Conservation (phyloP, 1,140 invertebrate genomes). For the Drosophila nasuta region DNA sequence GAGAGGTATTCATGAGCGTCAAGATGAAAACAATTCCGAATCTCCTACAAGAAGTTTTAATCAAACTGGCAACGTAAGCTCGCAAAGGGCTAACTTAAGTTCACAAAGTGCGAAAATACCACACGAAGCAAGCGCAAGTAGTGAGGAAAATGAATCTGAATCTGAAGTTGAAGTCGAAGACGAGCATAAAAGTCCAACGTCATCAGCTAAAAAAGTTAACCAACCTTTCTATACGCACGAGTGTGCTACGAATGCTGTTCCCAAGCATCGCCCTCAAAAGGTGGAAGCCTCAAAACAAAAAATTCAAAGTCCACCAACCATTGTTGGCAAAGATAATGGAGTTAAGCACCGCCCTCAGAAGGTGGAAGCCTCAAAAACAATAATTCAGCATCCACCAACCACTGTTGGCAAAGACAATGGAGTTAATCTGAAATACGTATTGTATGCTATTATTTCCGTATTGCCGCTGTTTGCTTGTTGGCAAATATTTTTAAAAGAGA, state of each 20-base stretch:
- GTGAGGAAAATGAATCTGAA: conserved; percentile 20
- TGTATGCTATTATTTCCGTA: conserved; percentile 1
- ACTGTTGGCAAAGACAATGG: not conserved
- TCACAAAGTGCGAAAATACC: not conserved
- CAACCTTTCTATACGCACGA: not conserved
- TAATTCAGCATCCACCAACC: not conserved
- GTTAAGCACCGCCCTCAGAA: not conserved
- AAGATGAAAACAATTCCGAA: not conserved
- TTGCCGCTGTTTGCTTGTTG: not conserved
- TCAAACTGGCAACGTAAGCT: not conserved
- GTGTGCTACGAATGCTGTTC: not conserved
- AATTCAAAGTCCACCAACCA: not conserved
- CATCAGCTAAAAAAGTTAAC: not conserved
- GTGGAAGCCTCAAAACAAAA: not conserved
- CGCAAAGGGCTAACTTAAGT: not conserved
- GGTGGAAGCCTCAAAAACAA: too few relatives aligned
- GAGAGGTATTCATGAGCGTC: not conserved
- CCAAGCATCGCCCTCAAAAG: not conserved
- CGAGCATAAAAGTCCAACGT: not conserved
- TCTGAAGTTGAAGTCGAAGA: not conserved
- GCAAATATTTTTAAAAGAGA: not conserved
- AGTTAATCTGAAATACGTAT: not conserved
- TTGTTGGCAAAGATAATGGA: not conserved
- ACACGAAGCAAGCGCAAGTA: not conserved
- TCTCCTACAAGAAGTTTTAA: not conserved